Evolutionary conservation across 35 echinoderm and acorn worm species (phyloP), one percentile per base, ranked within the genome.

Genomic region (Anneissia japonica): DNA sequence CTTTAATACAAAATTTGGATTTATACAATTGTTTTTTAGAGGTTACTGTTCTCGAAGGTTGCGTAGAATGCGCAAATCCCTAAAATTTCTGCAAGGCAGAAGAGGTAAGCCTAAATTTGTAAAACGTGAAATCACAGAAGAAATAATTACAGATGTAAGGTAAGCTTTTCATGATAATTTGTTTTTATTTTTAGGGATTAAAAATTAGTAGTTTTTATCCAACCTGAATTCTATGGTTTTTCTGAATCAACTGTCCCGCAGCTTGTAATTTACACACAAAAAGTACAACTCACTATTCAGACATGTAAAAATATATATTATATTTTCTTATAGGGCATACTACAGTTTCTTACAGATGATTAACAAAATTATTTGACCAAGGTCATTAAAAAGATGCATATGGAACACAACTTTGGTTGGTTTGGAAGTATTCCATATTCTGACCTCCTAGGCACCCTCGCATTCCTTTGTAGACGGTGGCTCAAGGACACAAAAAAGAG

Each of bases 61-160:
- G 7, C 92, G 92, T 35, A 91, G 95, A 80, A 93, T 97, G 91
- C 85, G 95, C 38, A 97, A 97, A 80, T 97, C 95, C 30, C 82
- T 97, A 45, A 97, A 97, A 38, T 97, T 97, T 74, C 45, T 79
- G 3, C 93, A 91, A 37, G 85, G 92, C 16, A 91, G 89, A 73
- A 93, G 95, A 85, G 91, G 93, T 46, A 97, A n/a, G n/a, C n/a
- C n/a, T n/a, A n/a, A 97, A 73, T 97, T 86, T 89, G 82, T 88
- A 0, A 85, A 88, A n/a, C 83, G 89, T 45, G 85, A 89, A 64
- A 90, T 93, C 35, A 89, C 78, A n/a, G 89, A 97, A 39, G 95
- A 91, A 51, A 89, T 79, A 39, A 82, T 97, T 19, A 91, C 89
- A 73, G 88, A 97, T 87, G 81, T 84, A 35, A 91, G 91, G 95